These are phyloP conservation scores for Dryobota labecula DNA, from an alignment of 2,888 invertebrate species.

Conservation along the genomic window DNA sequence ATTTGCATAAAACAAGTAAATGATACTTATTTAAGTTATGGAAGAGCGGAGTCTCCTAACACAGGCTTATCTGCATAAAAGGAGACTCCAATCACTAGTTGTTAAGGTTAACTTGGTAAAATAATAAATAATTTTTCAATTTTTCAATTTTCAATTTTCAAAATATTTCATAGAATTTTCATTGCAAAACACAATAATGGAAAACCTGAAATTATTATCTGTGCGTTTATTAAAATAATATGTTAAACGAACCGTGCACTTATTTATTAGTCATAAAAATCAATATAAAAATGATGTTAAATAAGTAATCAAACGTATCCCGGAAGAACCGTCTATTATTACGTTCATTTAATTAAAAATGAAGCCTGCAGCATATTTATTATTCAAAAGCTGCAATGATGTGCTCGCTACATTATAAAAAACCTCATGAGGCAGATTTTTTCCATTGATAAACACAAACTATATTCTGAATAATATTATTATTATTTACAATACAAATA, in stretches of 20 bases:
- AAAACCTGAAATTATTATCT: too few species aligned
- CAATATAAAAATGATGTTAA: background rate
- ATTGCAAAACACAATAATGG: too few species aligned
- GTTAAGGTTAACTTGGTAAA: too few species aligned
- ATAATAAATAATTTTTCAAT: too few species aligned
- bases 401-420: background rate
- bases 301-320: too few species aligned
- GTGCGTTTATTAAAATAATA: too few species aligned
- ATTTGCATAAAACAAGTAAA: too few species aligned
- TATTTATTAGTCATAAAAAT: background rate
- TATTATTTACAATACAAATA: background rate
- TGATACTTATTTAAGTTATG: too few species aligned
- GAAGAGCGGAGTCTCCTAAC: too few species aligned
- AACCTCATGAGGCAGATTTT: background rate
- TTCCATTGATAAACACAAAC: background rate
- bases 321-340: background rate
- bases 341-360: constrained; percentile 6
- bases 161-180: background rate
- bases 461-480: background rate
- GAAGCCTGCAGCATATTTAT: background rate
- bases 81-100: too few species aligned
- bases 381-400: constrained; percentile 6
- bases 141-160: too few species aligned
- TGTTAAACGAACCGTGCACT: background rate
- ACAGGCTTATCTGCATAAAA: too few species aligned